Evolutionary conservation across 92 coral and sea anemone genomes (phyloP).

Genomic region (Umimayanthus kanabou): DNA sequence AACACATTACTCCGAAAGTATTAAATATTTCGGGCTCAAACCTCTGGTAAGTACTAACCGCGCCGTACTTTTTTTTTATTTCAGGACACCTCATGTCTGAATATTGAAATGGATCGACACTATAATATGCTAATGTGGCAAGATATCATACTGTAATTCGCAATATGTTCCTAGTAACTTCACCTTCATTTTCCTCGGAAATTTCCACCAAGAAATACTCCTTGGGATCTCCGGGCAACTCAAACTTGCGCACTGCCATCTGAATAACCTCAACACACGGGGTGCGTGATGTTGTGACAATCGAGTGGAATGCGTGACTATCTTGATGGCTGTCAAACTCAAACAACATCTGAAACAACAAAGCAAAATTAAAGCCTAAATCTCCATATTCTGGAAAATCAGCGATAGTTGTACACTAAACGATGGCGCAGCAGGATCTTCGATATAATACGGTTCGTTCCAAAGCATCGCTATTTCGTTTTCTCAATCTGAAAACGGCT

Average conservation of each 20-base stretch:
- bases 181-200: constrained; percentile 30
- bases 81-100: too few species aligned
- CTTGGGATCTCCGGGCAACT: constrained; percentile 71
- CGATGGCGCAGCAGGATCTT: neutral
- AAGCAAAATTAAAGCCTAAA: neutral
- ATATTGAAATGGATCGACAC: too few species aligned
- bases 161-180: neutral
- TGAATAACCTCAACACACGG: constrained; percentile 74
- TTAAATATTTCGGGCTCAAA: too few species aligned
- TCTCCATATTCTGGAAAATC: neutral
- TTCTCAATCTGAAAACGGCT: too few species aligned
- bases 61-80: too few species aligned
- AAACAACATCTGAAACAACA: constrained; percentile 68
- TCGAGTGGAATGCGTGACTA: constrained; percentile 69
- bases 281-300: constrained; percentile 68
- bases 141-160: too few species aligned
- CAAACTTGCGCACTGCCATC: constrained; percentile 63
- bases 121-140: too few species aligned
- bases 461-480: too few species aligned
- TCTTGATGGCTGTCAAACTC: constrained; percentile 69
- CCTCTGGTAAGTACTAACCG: too few species aligned
- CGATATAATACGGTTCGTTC: too few species aligned
- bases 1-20: too few species aligned
- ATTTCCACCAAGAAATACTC: constrained; percentile 78
- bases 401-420: too few species aligned